Evolutionary conservation across 2,797 vertebrate species (phyloP), one percentile per base, ranked within the genome.

Genomic region (Chiloscyllium punctatum): DNA sequence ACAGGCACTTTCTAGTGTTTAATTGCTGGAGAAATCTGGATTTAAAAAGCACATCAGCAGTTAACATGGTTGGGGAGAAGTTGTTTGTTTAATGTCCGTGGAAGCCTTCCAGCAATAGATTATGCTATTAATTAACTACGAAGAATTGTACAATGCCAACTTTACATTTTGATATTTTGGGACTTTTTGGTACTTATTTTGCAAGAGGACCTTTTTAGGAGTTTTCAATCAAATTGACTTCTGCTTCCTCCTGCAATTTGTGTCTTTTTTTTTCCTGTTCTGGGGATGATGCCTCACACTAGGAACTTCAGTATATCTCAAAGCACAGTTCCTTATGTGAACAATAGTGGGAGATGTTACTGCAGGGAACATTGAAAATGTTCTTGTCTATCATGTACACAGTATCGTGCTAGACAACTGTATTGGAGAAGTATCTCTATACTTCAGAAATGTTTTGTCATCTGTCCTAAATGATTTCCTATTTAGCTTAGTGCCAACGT

Each of bases 21-120:
- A 96, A 0, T 96, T 96, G 96, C 18, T 91, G 3, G n/a, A 95
- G 96, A 96, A 90, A 94, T 96, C 86, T 96, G 66, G 96, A 53
- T 88, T 72, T 77, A 77, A 84, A 77, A 77, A 53, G 11, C 94
- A 96, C 96, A 68, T 95, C 48, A 95, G 9, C 96, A 90, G 68
- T 96, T 96, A 96, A 86, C 33, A 2, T 0, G 95, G 96, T 27
- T 95, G 30, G 37, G 94, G 57, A 74, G 15, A 11, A 77, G 96
- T 96, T 5, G 15, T 96, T 86, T 95, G 77, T 86, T 95, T 95
- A 94, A 95, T 82, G 62, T 96, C 74, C 68, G 96, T 82, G 69
- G 57, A 84, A 30, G 4, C 37, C 79, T 23, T 88, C 57, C 51
- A 53, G 48, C 9, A 53, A 51, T 53, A 11, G 48, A 53, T 87